Conservation (phyloP, 2,113 vertebrate genomes). For the Microcebus lehilahytsara region DNA sequence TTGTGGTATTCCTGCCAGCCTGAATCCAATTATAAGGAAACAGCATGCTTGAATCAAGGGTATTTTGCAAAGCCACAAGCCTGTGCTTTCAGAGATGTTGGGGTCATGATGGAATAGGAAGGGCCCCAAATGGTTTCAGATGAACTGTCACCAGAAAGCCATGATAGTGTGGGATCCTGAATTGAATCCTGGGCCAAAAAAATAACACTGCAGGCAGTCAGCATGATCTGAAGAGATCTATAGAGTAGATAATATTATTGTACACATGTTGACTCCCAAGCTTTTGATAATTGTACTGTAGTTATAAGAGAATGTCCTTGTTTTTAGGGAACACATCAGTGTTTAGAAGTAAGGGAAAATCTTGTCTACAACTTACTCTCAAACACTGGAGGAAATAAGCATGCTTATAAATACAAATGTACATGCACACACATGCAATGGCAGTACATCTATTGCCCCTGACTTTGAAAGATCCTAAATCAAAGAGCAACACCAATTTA, state of each 20-base stretch:
- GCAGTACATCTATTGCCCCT: not conserved
- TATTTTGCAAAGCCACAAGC: not conserved
- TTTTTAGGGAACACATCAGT: not conserved
- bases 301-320: not conserved
- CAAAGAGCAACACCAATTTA: not conserved
- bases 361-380: not conserved
- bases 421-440: not conserved
- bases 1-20: not conserved
- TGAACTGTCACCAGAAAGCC: not conserved
- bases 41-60: not conserved
- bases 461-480: not conserved
- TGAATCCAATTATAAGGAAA: not conserved
- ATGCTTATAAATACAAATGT: not conserved
- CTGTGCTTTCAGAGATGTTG: not conserved
- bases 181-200: not conserved
- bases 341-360: not conserved
- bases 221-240: not conserved
- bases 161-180: not conserved
- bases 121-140: not conserved
- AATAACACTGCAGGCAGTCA: not conserved
- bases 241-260: not conserved
- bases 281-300: not conserved
- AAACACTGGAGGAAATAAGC: not conserved
- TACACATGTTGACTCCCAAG: not conserved
- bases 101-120: not conserved